These are phyloP conservation scores for Scaptomyza pallida DNA, from an alignment of 1,140 invertebrate genomes.

Conservation along the genomic window DNA sequence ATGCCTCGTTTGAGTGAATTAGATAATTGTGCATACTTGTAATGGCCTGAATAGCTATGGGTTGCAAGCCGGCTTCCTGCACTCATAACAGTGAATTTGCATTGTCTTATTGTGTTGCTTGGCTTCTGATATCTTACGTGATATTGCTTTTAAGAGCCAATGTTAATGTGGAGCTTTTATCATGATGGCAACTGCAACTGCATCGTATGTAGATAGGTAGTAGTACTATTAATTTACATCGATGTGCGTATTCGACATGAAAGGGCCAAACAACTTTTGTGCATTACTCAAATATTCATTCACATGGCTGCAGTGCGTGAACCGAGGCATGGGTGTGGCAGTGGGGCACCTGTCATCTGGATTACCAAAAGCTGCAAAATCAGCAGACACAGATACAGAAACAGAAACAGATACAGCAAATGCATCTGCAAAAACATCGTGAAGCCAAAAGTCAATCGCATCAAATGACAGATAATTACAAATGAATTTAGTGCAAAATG, in stretches of 20 bases:
- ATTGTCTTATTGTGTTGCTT: constrained; percentile 13
- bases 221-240: constrained; percentile 3
- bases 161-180: constrained; percentile 42
- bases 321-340: not conserved
- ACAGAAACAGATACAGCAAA: not conserved
- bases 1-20: constrained; percentile 71
- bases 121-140: constrained; percentile 28
- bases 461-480: constrained; percentile 24
- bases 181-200: constrained; percentile 19
- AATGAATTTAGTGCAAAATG: constrained; percentile 10
- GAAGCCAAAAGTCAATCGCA: constrained; percentile 10
- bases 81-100: not conserved
- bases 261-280: constrained; percentile 54
- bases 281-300: constrained; percentile 57
- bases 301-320: not conserved
- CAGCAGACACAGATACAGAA: not conserved
- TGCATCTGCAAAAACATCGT: not conserved
- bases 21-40: constrained; percentile 70
- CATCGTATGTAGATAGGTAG: not conserved
- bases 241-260: not conserved
- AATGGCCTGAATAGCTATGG: constrained; percentile 44
- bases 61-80: constrained; percentile 30
- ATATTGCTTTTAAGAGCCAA: constrained; percentile 49
- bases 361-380: constrained; percentile 16
- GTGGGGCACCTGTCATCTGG: not conserved